Conservation (phyloP, 23 tunicate genomes). For the Halocynthia aurantium region DNA sequence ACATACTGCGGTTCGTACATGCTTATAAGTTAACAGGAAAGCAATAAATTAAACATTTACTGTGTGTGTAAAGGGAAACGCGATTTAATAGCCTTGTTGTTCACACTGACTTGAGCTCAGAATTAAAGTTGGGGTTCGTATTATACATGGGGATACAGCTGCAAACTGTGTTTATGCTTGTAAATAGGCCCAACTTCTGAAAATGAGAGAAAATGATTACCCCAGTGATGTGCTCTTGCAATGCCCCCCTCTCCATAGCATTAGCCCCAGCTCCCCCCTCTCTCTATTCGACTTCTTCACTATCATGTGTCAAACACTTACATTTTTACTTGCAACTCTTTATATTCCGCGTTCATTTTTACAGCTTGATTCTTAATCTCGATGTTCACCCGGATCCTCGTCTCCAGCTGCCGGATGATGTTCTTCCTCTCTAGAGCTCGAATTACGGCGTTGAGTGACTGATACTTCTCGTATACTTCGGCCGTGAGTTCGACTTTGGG, state of each 20-base stretch:
- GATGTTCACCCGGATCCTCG: not conserved
- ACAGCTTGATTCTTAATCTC: constrained; percentile 20
- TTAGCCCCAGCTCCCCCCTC: not conserved
- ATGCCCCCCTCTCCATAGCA: not conserved
- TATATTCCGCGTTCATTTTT: constrained; percentile 2
- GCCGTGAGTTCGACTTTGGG: not conserved
- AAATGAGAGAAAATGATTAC: not conserved
- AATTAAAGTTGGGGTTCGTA: too few relatives aligned
- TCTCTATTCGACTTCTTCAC: not conserved
- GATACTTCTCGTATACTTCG: not conserved
- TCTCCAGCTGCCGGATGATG: constrained; percentile 7
- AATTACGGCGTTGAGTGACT: constrained; percentile 9
- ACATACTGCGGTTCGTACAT: too few relatives aligned
- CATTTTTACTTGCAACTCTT: not conserved
- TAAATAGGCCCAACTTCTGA: too few relatives aligned
- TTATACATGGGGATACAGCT: too few relatives aligned
- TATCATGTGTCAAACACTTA: not conserved
- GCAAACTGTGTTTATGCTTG: too few relatives aligned
- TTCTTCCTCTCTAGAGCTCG: constrained; percentile 14
- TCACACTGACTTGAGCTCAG: too few relatives aligned
- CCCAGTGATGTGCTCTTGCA: not conserved
- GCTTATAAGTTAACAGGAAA: too few relatives aligned
- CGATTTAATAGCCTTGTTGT: too few relatives aligned
- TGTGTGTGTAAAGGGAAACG: too few relatives aligned
- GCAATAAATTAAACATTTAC: too few relatives aligned